Percentiles rank a stretch among this genome's conserved stretches.
phyloP scores from a whole-genome alignment of 2,113 vertebrate species.

The Hippocampus guttulatus region DNA sequence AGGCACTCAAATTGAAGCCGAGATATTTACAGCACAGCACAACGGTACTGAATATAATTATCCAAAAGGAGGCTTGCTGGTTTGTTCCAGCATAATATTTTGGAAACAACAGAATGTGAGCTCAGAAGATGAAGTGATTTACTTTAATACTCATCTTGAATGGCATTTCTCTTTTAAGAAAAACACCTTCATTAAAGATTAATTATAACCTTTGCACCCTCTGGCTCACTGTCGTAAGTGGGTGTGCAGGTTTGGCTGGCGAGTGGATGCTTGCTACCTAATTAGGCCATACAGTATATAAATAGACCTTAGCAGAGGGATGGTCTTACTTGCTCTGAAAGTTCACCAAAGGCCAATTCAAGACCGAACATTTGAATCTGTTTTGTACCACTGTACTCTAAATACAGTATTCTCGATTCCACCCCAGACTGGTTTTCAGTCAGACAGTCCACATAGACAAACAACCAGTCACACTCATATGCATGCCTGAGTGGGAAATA shows the following conservation, averaged over 20 bases:
- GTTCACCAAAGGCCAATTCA: not conserved
- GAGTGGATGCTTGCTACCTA: slow-evolving; percentile 31
- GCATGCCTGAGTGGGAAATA: not conserved
- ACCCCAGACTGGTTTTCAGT: not conserved
- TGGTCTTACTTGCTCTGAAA: not conserved
- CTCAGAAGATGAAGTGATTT: slow-evolving; percentile 11
- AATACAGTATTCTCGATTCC: not conserved
- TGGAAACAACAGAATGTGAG: not conserved
- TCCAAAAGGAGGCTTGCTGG: slow-evolving; percentile 20
- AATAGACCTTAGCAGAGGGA: slow-evolving; percentile 33
- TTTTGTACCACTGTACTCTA: not conserved
- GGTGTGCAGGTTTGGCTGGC: slow-evolving; percentile 28
- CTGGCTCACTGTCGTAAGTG: slow-evolving; percentile 1
- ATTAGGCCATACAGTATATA: slow-evolving; percentile 39
- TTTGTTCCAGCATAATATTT: slow-evolving; percentile 7
- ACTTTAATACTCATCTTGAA: slow-evolving; percentile 3
- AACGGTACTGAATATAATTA: slow-evolving; percentile 40
- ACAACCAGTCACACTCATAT: not conserved
- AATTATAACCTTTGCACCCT: slow-evolving; percentile 3
- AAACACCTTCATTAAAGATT: not conserved
- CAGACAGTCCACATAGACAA: not conserved
- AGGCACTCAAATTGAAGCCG: slow-evolving; percentile 38
- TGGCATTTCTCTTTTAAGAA: slow-evolving; percentile 3
- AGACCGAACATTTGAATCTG: not conserved
- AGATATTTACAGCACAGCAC: slow-evolving; percentile 25